phyloP scores from a whole-genome alignment of 2,888 invertebrate species.

The Nemotelus nigrinus region DNA sequence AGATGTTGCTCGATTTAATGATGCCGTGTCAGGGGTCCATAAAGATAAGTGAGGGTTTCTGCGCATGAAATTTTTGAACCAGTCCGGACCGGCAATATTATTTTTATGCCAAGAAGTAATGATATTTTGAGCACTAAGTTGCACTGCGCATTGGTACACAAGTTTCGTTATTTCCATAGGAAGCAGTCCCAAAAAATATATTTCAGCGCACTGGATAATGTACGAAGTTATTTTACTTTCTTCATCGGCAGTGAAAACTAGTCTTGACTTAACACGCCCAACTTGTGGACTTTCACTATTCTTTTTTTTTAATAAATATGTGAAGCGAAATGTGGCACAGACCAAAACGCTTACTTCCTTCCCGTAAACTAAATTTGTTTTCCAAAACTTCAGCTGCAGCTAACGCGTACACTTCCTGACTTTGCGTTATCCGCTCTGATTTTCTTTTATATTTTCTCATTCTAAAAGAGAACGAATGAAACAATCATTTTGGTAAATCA shows the following conservation, averaged over 20 bases:
- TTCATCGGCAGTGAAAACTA: too few relatives aligned
- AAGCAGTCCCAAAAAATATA: not conserved
- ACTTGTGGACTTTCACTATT: too few relatives aligned
- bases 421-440: not conserved
- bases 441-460: not conserved
- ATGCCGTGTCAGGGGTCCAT: not conserved
- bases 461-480: not conserved
- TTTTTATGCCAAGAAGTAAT: not conserved
- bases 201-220: not conserved
- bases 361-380: not conserved
- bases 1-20: not conserved
- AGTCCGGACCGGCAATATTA: not conserved
- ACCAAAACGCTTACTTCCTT: too few relatives aligned
- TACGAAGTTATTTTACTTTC: not conserved
- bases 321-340: too few relatives aligned
- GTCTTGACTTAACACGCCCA: too few relatives aligned
- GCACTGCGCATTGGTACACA: not conserved
- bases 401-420: not conserved
- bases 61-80: not conserved
- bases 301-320: too few relatives aligned
- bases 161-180: not conserved
- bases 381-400: not conserved
- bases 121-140: not conserved
- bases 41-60: not conserved
- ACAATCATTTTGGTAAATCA: not conserved